phyloP scores from a whole-genome alignment of 2,113 vertebrate genomes.

The Bambusicola thoracicus region DNA sequence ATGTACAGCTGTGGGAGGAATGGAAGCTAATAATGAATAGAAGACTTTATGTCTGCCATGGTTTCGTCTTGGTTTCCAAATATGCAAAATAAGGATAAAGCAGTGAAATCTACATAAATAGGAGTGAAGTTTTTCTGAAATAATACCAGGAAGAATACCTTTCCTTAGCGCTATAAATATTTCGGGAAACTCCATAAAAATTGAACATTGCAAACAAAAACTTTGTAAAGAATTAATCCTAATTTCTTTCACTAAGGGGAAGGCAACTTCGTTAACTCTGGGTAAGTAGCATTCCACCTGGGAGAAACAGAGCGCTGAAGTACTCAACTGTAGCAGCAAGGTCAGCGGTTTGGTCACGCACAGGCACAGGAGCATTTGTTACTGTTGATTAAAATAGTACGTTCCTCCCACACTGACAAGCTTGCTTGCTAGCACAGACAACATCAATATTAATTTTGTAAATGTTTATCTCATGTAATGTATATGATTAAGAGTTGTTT shows the following conservation, averaged over 20 bases:
- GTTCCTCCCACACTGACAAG: background rate
- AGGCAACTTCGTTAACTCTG: background rate
- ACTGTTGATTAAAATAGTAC: constrained; percentile 20
- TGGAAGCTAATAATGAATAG: background rate
- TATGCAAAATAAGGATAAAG: background rate
- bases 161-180: background rate
- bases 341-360: background rate
- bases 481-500: constrained; percentile 54
- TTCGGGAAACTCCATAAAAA: background rate
- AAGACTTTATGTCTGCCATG: background rate
- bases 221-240: background rate
- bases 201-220: background rate
- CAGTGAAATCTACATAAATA: background rate
- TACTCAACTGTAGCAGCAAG: background rate
- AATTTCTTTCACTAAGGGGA: background rate
- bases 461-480: constrained; percentile 62
- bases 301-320: background rate
- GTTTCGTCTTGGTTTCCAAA: background rate
- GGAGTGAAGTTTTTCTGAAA: background rate
- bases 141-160: background rate
- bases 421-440: constrained; percentile 17
- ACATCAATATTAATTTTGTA: constrained; percentile 56
- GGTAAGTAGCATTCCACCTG: background rate
- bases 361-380: background rate
- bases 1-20: background rate